These are phyloP conservation scores for Corythornis madagascariensis DNA, from an alignment of 2,113 vertebrate species.

Conservation along the genomic window DNA sequence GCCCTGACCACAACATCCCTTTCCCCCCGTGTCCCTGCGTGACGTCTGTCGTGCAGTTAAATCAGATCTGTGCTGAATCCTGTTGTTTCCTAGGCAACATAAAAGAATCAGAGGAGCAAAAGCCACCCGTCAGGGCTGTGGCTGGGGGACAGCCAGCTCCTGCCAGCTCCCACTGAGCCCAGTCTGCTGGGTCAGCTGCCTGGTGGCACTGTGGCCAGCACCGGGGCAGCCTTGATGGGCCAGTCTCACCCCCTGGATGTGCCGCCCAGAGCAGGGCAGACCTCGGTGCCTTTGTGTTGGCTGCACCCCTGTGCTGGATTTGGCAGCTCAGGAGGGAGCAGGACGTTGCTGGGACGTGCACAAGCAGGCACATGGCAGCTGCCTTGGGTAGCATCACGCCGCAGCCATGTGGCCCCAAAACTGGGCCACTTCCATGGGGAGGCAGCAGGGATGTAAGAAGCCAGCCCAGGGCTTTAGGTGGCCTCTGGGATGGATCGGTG, in stretches of 20 bases:
- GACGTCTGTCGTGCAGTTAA: not conserved
- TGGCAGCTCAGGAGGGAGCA: not conserved
- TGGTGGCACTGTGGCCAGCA: not conserved
- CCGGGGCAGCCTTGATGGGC: rapidly evolving
- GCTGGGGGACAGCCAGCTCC: not conserved
- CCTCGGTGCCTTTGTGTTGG: rapidly evolving
- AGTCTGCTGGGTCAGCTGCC: not conserved
- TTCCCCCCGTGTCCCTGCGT: not conserved
- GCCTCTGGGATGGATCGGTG: rapidly evolving
- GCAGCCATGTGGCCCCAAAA: not conserved
- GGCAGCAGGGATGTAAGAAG: rapidly evolving
- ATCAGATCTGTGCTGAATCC: slow-evolving; percentile 22
- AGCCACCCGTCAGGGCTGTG: not conserved
- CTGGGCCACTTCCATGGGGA: not conserved
- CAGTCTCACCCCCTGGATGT: rapidly evolving
- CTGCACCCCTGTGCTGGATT: not conserved
- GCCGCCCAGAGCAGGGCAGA: not conserved
- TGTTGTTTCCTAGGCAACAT: slow-evolving; percentile 44
- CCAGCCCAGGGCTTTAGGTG: not conserved
- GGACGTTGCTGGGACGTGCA: not conserved
- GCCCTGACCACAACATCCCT: not conserved
- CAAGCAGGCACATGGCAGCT: rapidly evolving
- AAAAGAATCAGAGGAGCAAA: slow-evolving; percentile 27
- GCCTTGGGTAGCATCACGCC: rapidly evolving
- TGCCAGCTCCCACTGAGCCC: not conserved